phyloP scores from a whole-genome alignment of 2,113 vertebrate genomes.

The Mionectes macconnelli region DNA sequence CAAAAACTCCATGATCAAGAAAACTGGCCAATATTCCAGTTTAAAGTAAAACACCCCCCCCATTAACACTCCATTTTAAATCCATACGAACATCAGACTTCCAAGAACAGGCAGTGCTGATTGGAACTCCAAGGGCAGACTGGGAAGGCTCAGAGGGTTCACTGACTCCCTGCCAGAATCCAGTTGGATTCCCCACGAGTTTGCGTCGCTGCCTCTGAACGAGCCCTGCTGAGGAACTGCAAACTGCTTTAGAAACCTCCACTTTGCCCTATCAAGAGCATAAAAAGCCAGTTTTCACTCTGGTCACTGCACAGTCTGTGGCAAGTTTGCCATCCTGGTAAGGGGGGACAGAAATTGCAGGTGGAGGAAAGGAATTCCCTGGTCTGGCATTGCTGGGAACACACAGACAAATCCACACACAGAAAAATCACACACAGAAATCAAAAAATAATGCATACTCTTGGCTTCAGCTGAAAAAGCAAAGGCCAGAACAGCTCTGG shows the following conservation, averaged over 20 bases:
- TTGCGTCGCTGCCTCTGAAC: not conserved
- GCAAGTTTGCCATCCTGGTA: not conserved
- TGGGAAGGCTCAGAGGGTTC: rapidly evolving
- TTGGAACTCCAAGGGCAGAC: not conserved
- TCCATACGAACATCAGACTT: rapidly evolving
- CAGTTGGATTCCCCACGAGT: not conserved
- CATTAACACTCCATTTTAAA: not conserved
- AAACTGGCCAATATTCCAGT: no score
- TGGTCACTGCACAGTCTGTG: no score
- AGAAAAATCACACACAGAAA: no score
- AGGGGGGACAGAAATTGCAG: not conserved
- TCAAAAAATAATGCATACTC: rapidly evolving
- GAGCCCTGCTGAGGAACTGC: not conserved
- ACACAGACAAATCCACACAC: not conserved
- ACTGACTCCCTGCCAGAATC: not conserved
- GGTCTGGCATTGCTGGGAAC: not conserved
- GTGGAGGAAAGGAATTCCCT: not conserved
- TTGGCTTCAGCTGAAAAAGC: not conserved
- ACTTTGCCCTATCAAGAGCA: not conserved
- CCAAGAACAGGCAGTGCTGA: not conserved
- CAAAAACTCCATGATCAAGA: not conserved
- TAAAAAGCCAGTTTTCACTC: not conserved
- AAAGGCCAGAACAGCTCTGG: not conserved
- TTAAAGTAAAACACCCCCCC: not conserved
- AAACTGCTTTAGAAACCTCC: not conserved